Evolutionary conservation across 2,797 vertebrate species (phyloP).

Genomic region (Falco peregrinus): DNA sequence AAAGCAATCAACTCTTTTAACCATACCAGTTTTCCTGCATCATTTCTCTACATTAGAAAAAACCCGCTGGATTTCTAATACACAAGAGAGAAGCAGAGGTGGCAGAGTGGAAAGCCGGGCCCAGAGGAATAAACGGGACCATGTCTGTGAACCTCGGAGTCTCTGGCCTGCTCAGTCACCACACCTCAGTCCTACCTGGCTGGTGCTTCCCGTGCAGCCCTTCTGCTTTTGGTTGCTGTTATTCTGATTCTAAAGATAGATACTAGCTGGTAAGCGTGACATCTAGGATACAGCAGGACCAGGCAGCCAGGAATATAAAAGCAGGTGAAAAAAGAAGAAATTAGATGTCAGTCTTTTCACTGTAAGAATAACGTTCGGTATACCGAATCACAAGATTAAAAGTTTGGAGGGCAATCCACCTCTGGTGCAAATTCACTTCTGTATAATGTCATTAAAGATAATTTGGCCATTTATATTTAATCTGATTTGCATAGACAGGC

Average conservation of each 20-base stretch:
- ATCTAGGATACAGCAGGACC: neutral
- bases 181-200: neutral
- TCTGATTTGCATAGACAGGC: neutral
- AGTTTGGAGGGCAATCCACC: neutral
- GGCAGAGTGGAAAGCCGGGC: neutral
- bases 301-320: neutral
- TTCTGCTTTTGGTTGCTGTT: neutral
- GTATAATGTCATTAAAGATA: neutral
- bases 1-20: neutral
- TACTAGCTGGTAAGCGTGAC: neutral
- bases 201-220: neutral
- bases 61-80: neutral
- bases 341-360: neutral
- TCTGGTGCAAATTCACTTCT: neutral
- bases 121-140: neutral
- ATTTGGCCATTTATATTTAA: slow-evolving; percentile 27
- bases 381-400: neutral
- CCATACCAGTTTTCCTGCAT: neutral
- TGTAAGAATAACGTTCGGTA: neutral
- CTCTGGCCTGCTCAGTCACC: neutral
- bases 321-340: neutral
- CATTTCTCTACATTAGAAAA: neutral
- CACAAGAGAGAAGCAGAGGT: neutral
- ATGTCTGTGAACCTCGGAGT: neutral
- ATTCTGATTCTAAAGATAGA: neutral